Base-by-base conservation (phyloP, 2,113 vertebrate species). In the Nipponia nippon region DNA sequence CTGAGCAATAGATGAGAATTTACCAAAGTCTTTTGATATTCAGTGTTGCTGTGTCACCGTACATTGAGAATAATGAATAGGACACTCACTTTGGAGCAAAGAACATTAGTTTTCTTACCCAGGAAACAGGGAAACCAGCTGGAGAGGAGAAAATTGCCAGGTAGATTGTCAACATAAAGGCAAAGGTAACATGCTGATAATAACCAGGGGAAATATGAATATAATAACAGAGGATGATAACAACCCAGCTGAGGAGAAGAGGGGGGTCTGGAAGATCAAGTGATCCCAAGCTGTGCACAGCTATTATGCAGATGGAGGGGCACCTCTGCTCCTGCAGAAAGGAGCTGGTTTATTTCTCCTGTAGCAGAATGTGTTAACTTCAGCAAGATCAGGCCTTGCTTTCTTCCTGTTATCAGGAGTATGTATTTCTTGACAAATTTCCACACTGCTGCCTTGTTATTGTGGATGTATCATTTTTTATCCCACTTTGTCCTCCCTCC, bases 81-180 rank as follows among this genome's bases (percentile, higher is more conserved):
- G 81, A 94, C 87, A 77, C 69, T 72, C 62, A 82, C 73, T 94
- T 70, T 73, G 49, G 73, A 85, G 73, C 1, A 6, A 83, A 91
- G 91, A 95, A 89, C 96, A 95, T 95, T 83, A 76, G 73, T 94
- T 95, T 97, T 83, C 87, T 87, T 95, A 87, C 56, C 29, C 42
- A 77, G 58, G 53, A 91, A 94, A 89, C 40, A 70, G 16, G 5
- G 66, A 77, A 96, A 53, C 38, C 95, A 97, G 87, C 91, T 91
- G 93, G 94, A 96, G 84, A 93, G 73, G 66, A 94, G 81, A 97
- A 97, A 97, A 97, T 95, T 97, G 83, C 84, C 66, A 89, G 84
- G 93, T 93, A 85, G 87, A 81, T 78, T 93, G 81, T 85, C 67
- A 1, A 65, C 83, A 80, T 89, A 92, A 93, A 95, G 87, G 78